Evolutionary conservation across 2,113 vertebrate genomes (phyloP).

Genomic region (human (Homo sapiens)): DNA sequence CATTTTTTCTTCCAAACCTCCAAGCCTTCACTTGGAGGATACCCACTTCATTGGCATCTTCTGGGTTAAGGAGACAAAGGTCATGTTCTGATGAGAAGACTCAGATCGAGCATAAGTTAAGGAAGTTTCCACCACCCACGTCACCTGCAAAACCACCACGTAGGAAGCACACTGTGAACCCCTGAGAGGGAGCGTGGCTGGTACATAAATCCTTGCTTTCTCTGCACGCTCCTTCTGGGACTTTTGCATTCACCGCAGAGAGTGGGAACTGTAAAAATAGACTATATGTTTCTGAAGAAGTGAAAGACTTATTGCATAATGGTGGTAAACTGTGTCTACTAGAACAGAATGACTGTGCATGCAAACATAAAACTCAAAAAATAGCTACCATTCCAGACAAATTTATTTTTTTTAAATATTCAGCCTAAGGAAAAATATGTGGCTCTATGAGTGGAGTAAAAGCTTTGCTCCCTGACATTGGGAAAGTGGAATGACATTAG

Average conservation of each 20-base stretch:
- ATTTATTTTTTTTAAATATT: not conserved
- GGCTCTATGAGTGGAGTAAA: not conserved
- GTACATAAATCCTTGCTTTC: not conserved
- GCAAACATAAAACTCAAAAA: conserved; percentile 37
- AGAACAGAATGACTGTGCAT: not conserved
- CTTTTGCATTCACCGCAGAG: conserved; percentile 49
- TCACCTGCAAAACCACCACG: not conserved
- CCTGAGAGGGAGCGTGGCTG: not conserved
- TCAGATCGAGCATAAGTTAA: not conserved
- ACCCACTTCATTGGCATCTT: not conserved
- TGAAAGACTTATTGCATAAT: conserved; percentile 68
- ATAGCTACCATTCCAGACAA: conserved; percentile 32
- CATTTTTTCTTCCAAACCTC: not conserved
- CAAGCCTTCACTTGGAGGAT: not conserved
- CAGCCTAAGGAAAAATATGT: not conserved
- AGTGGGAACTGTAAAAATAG: conserved; percentile 60
- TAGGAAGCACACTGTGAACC: not conserved
- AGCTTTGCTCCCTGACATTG: not conserved
- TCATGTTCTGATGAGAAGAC: not conserved
- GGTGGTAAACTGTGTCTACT: conserved; percentile 41
- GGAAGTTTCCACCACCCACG: not conserved
- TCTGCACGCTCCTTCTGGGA: conserved; percentile 2
- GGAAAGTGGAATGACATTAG: not conserved
- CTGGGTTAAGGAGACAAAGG: not conserved
- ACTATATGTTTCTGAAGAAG: conserved; percentile 65